Percentiles rank a stretch among this genome's conserved stretches.
phyloP scores from a whole-genome alignment of 2,113 vertebrate species.

The Oxyruncus cristatus region DNA sequence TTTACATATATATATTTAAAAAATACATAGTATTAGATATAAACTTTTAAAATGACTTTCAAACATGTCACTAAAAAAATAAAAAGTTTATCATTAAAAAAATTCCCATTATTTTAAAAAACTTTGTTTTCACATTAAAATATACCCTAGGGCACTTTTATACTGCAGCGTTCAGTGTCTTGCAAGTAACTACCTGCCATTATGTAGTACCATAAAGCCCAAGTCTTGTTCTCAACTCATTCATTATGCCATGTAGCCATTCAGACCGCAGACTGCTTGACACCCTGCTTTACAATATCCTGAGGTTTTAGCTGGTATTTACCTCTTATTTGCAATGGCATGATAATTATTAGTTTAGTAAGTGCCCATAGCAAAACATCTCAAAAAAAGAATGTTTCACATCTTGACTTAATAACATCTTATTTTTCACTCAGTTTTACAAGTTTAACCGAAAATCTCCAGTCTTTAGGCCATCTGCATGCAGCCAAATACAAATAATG shows the following conservation, averaged over 20 bases:
- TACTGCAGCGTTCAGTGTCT: not conserved
- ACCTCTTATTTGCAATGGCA: not conserved
- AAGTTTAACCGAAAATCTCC: conserved; percentile 52
- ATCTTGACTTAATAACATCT: not conserved
- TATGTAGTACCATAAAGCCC: not conserved
- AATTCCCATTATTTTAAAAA: not conserved
- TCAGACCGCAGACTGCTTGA: not conserved
- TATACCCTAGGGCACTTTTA: not conserved
- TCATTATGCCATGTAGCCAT: not conserved
- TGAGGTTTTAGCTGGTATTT: not conserved
- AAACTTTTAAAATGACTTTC: not conserved
- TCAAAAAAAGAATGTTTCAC: not conserved
- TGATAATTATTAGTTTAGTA: not conserved
- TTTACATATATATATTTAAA: not conserved
- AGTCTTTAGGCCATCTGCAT: conserved; percentile 43
- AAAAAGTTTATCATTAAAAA: not conserved
- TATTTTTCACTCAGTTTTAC: conserved; percentile 49
- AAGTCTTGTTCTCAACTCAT: not conserved
- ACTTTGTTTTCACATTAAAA: not conserved
- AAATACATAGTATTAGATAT: not conserved
- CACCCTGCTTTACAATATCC: not conserved
- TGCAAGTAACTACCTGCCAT: not conserved
- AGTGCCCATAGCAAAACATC: not conserved
- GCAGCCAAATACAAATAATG: conserved; percentile 44
- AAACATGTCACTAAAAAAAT: not conserved